Percentiles rank a stretch among this genome's conserved stretches.
These are phyloP conservation scores for Corythornis vintsioides DNA, from an alignment of 2,113 vertebrate genomes.

Conservation along the genomic window DNA sequence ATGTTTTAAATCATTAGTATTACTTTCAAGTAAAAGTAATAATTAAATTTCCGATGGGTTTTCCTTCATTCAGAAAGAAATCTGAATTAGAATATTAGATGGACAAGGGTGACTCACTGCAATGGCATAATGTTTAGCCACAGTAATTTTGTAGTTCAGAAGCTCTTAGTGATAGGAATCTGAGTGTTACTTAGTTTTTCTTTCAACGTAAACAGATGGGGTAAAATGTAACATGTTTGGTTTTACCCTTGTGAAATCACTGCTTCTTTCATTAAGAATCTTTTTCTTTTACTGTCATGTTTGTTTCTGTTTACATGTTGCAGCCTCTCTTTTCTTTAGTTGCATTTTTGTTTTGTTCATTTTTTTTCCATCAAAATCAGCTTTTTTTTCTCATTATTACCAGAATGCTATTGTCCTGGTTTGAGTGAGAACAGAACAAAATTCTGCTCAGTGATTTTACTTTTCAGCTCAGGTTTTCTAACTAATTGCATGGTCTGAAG, in stretches of 20 bases:
- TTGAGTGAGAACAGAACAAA: too few relatives aligned
- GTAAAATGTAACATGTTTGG: not conserved
- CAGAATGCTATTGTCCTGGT: not conserved
- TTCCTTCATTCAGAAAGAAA: not conserved
- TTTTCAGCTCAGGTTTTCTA: too few relatives aligned
- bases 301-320: not conserved
- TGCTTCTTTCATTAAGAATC: not conserved
- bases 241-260: not conserved
- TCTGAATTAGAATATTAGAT: not conserved
- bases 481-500: too few relatives aligned
- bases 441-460: too few relatives aligned
- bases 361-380: not conserved
- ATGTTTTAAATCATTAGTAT: not conserved
- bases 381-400: not conserved
- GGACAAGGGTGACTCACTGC: not conserved
- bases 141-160: not conserved
- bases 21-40: not conserved
- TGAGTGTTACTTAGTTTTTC: not conserved
- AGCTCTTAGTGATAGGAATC: not conserved
- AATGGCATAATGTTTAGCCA: not conserved
- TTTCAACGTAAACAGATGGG: not conserved
- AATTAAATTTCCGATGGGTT: not conserved
- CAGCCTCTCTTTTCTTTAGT: not conserved
- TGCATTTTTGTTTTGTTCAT: not conserved
- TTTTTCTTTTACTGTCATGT: not conserved